A percentile compares a stretch with the other conserved stretches of the same genome.
phyloP scores from a whole-genome alignment of 2,888 invertebrate species.

The Clistopyga incitator region DNA sequence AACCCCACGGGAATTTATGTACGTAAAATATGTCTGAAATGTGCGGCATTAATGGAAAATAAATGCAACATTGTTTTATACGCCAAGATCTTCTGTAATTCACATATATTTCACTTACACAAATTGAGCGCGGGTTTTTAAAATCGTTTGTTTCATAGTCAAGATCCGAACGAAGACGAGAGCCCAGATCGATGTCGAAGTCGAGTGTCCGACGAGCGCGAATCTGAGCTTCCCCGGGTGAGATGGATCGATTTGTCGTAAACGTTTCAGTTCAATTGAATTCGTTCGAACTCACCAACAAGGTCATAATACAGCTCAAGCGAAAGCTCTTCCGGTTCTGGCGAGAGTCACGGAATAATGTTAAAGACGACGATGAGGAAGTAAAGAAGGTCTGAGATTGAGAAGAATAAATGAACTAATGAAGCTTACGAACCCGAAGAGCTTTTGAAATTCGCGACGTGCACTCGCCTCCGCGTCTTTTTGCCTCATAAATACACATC shows the following conservation, averaged over 20 bases:
- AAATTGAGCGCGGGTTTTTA: no score
- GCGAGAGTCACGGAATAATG: constrained; percentile 13
- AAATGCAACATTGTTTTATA: no score
- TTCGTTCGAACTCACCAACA: constrained; percentile 56
- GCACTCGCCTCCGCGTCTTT: constrained; percentile 59
- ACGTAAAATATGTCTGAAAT: background rate
- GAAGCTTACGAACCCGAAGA: constrained; percentile 51
- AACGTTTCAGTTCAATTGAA: background rate
- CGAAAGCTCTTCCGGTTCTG: constrained; percentile 60
- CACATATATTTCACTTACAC: no score
- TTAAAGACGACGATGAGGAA: constrained; percentile 12
- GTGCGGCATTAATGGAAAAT: no score
- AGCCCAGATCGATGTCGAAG: constrained; percentile 39
- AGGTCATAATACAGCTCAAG: constrained; percentile 5
- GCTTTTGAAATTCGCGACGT: constrained; percentile 53
- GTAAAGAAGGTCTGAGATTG: background rate
- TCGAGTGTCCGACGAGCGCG: constrained; percentile 55
- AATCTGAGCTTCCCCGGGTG: constrained; percentile 42
- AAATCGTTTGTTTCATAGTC: constrained; percentile 24
- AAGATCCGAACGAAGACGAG: constrained; percentile 63
- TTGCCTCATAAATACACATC: constrained; percentile 65
- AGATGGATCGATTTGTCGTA: constrained; percentile 37
- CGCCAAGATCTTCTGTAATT: no score
- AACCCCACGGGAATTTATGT: background rate
- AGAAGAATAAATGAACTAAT: constrained; percentile 9